phyloP scores from a whole-genome alignment of 1,140 invertebrate genomes.

The Eubasilissa regina region DNA sequence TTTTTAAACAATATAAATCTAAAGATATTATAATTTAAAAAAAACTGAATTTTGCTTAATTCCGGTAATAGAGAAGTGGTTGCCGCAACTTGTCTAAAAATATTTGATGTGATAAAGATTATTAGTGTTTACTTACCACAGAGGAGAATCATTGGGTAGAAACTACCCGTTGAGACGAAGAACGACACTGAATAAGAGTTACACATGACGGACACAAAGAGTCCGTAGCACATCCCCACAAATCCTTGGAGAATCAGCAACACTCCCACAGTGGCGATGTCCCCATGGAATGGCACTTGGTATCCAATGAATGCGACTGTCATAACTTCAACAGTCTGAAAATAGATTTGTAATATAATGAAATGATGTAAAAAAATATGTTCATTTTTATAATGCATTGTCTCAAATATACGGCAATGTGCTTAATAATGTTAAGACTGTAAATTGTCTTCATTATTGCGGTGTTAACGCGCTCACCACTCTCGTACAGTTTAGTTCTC shows the following conservation, averaged over 20 bases:
- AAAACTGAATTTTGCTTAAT: too few species aligned
- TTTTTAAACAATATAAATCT: too few species aligned
- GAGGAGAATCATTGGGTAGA: conserved; percentile 88
- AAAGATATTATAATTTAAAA: too few species aligned
- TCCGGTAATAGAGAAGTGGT: too few species aligned
- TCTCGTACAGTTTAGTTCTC: too few species aligned
- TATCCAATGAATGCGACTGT: conserved; percentile 66
- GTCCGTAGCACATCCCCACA: conserved; percentile 75
- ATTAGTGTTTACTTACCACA: conserved; percentile 77
- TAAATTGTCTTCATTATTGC: too few species aligned
- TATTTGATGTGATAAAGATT: too few species aligned
- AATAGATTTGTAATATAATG: conserved; percentile 31
- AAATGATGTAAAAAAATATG: too few species aligned
- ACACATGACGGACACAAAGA: conserved; percentile 86
- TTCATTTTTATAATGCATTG: too few species aligned
- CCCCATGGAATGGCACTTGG: conserved; percentile 67
- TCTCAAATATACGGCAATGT: not conserved
- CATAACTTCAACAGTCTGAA: conserved; percentile 69
- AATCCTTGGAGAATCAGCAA: conserved; percentile 71
- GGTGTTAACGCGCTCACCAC: too few species aligned
- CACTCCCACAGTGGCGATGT: conserved; percentile 63
- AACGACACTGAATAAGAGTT: conserved; percentile 85
- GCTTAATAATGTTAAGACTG: too few species aligned
- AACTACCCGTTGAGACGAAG: conserved; percentile 87
- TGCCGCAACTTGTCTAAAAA: too few species aligned